Evolutionary conservation across 1,140 invertebrate species (phyloP).

Genomic region (Pseudomyrmex sp.): DNA sequence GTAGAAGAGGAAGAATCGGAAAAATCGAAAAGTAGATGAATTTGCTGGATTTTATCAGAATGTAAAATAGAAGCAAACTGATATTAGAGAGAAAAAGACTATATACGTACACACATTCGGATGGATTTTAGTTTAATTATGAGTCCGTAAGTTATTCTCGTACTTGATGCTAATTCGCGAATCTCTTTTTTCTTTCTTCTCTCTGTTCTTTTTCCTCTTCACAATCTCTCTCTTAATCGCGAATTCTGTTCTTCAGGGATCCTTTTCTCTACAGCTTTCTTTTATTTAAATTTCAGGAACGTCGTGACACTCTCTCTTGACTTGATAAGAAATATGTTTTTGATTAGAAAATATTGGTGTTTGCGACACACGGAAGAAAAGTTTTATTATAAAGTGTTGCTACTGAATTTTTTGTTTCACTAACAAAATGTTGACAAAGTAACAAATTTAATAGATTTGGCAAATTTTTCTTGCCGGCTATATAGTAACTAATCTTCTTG

Average conservation of each 20-base stretch:
- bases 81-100: too few species aligned
- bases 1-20: slow-evolving; percentile 45
- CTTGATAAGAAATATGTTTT: slow-evolving; percentile 80
- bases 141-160: slow-evolving; percentile 80
- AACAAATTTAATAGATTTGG: too few species aligned
- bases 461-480: too few species aligned
- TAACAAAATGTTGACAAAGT: too few species aligned
- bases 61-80: too few species aligned
- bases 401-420: too few species aligned
- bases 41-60: too few species aligned
- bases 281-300: slow-evolving; percentile 57
- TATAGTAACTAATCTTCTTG: too few species aligned
- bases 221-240: not conserved
- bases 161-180: slow-evolving; percentile 83
- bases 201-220: slow-evolving; percentile 45
- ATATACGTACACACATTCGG: slow-evolving; percentile 70
- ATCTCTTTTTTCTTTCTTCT: slow-evolving; percentile 61
- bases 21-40: slow-evolving; percentile 32
- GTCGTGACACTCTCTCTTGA: slow-evolving; percentile 69
- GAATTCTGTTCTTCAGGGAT: slow-evolving; percentile 51
- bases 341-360: slow-evolving; percentile 81
- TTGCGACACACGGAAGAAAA: slow-evolving; percentile 58
- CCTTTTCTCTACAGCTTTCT: slow-evolving; percentile 55
- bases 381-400: too few species aligned
- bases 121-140: slow-evolving; percentile 84